Percentiles rank a stretch among this genome's conserved stretches.
phyloP scores from a whole-genome alignment of 2,797 vertebrate species.

The Adelosebastes latens region DNA sequence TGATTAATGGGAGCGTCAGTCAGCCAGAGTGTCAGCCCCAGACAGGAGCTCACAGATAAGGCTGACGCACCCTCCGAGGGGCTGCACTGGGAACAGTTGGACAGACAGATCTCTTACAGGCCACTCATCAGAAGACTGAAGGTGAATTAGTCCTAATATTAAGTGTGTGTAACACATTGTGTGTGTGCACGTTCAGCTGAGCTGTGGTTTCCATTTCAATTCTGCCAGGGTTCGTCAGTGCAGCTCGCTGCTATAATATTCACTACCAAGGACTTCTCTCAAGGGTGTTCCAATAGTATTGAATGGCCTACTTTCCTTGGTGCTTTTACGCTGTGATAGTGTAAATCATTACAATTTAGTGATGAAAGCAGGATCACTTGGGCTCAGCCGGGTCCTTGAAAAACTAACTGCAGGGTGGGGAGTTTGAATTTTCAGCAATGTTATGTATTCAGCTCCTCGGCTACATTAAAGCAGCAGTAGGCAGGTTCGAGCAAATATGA shows the following conservation, averaged over 20 bases:
- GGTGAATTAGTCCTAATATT: conserved; percentile 49
- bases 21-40: conserved; percentile 70
- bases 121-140: conserved; percentile 49
- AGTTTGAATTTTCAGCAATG: conserved; percentile 13
- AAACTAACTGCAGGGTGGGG: conserved; percentile 16
- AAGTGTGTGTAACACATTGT: conserved; percentile 26
- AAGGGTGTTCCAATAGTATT: conserved; percentile 56
- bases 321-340: conserved; percentile 41
- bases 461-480: not conserved
- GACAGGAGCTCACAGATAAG: conserved; percentile 76
- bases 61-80: conserved; percentile 47
- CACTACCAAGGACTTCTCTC: conserved; percentile 58
- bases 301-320: conserved; percentile 52
- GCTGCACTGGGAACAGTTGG: conserved; percentile 51
- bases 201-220: conserved; percentile 46
- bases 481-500: too few relatives aligned
- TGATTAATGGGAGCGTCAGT: conserved; percentile 84
- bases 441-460: conserved; percentile 9
- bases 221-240: conserved; percentile 19
- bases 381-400: conserved; percentile 23
- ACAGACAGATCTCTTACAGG: conserved; percentile 65
- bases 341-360: conserved; percentile 62
- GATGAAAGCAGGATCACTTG: conserved; percentile 44
- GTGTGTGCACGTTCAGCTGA: conserved; percentile 2
- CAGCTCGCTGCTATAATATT: conserved; percentile 42